phyloP scores from a whole-genome alignment of 2,797 vertebrate species.

The Ptychadena robeensis region DNA sequence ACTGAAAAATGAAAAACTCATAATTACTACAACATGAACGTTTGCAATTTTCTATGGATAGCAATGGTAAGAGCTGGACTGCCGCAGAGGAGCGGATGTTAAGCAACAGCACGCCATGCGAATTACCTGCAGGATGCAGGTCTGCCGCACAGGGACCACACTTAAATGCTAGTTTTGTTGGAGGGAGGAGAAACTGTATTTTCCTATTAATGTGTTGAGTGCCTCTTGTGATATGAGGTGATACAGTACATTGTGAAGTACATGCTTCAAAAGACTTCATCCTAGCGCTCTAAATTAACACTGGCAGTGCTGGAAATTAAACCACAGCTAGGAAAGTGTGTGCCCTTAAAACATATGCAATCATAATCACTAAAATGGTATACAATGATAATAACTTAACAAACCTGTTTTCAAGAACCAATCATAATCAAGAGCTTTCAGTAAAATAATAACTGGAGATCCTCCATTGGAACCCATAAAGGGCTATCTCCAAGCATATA shows the following conservation, averaged over 20 bases:
- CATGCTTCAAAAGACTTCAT: not conserved
- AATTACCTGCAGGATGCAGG: slow-evolving; percentile 40
- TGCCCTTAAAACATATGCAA: too few species aligned
- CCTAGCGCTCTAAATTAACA: not conserved
- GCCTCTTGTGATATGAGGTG: slow-evolving; percentile 9
- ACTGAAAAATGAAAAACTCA: not conserved
- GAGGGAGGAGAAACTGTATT: slow-evolving; percentile 14
- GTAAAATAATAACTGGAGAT: too few species aligned
- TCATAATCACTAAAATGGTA: too few species aligned
- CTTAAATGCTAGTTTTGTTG: not conserved
- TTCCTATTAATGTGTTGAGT: slow-evolving; percentile 37
- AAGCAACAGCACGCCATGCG: slow-evolving; percentile 12
- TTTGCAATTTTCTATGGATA: not conserved
- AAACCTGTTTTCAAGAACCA: too few species aligned
- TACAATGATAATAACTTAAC: too few species aligned
- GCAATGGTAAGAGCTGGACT: not conserved
- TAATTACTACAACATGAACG: not conserved
- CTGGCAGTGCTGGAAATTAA: not conserved
- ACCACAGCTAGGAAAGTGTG: not conserved
- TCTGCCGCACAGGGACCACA: slow-evolving; percentile 30
- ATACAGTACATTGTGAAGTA: not conserved
- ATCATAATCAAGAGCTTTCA: too few species aligned
- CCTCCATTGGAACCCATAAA: too few species aligned
- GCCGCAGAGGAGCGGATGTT: not conserved
- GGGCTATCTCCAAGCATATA: too few species aligned